Conservation (phyloP, 2,888 invertebrate species). For the Orthosia incerta region DNA sequence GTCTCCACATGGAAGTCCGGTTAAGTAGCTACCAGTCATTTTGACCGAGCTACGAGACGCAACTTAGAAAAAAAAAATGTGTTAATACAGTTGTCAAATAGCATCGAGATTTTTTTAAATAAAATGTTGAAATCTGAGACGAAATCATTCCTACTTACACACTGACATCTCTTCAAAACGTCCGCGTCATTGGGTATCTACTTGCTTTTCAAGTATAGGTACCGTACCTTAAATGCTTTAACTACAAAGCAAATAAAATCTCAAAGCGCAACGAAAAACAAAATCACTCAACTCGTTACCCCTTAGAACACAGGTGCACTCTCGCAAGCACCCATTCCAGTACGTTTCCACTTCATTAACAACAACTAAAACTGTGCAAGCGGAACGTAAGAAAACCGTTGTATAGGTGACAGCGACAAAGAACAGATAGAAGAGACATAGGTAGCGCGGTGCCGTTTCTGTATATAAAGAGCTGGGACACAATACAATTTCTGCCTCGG, state of each 20-base stretch:
- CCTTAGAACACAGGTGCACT: constrained; percentile 44
- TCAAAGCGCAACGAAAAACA: constrained; percentile 9
- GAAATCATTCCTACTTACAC: not conserved
- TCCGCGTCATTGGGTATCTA: too few species aligned
- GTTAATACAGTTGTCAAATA: not conserved
- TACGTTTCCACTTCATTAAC: constrained; percentile 61
- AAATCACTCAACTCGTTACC: constrained; percentile 34
- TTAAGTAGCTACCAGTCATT: too few species aligned
- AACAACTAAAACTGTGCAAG: constrained; percentile 63
- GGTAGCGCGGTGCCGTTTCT: constrained; percentile 75
- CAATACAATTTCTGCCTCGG: constrained; percentile 87
- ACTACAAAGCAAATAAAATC: constrained; percentile 9
- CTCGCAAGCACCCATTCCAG: constrained; percentile 26
- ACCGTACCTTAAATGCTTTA: not conserved
- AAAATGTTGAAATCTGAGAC: not conserved
- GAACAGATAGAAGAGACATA: constrained; percentile 74
- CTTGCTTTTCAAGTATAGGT: not conserved
- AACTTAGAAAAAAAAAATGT: too few species aligned
- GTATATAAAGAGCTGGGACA: constrained; percentile 80
- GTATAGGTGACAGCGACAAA: constrained; percentile 81
- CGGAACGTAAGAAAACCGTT: constrained; percentile 61
- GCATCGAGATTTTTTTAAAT: not conserved
- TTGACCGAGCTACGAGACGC: too few species aligned
- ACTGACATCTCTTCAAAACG: not conserved
- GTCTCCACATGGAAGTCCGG: too few species aligned